A percentile compares a stretch with the other conserved stretches of the same genome.
Conservation (phyloP, 92 coral and sea anemone genomes). For the Blastomussa wellsi region DNA sequence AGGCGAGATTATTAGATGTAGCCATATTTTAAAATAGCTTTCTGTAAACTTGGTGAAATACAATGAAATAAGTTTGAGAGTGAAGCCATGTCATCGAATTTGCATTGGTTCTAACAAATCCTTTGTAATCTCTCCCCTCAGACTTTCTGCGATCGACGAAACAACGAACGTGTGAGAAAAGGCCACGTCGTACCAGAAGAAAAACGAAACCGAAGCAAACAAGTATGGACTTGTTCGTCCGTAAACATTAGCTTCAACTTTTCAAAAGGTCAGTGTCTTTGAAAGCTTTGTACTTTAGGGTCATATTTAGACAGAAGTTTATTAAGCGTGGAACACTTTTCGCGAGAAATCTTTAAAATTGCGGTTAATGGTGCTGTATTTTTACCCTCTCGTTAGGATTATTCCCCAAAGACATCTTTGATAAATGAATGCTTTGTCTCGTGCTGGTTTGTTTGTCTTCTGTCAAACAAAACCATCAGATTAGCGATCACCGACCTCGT, state of each 20-base stretch:
- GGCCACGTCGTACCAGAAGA: slow-evolving; percentile 5
- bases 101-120: slow-evolving; percentile 15
- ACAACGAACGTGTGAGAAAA: slow-evolving; percentile 23
- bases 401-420: slow-evolving; percentile 25
- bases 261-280: slow-evolving; percentile 15
- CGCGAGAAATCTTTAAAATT: neutral
- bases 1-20: slow-evolving; percentile 20
- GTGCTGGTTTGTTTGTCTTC: slow-evolving; percentile 9
- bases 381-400: neutral
- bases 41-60: neutral
- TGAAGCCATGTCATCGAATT: neutral
- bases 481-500: slow-evolving; percentile 12
- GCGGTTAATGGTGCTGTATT: neutral
- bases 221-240: slow-evolving; percentile 44
- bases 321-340: neutral
- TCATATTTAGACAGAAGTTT: neutral
- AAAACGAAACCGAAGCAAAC: slow-evolving; percentile 28
- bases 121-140: slow-evolving; percentile 30
- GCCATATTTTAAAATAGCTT: neutral
- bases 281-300: neutral
- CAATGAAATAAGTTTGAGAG: neutral
- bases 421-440: neutral
- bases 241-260: slow-evolving; percentile 22
- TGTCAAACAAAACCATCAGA: slow-evolving; percentile 13
- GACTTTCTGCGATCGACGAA: slow-evolving; percentile 41